These are phyloP conservation scores for Psittacus erithacus DNA, from an alignment of 2,113 vertebrate species.

Conservation along the genomic window DNA sequence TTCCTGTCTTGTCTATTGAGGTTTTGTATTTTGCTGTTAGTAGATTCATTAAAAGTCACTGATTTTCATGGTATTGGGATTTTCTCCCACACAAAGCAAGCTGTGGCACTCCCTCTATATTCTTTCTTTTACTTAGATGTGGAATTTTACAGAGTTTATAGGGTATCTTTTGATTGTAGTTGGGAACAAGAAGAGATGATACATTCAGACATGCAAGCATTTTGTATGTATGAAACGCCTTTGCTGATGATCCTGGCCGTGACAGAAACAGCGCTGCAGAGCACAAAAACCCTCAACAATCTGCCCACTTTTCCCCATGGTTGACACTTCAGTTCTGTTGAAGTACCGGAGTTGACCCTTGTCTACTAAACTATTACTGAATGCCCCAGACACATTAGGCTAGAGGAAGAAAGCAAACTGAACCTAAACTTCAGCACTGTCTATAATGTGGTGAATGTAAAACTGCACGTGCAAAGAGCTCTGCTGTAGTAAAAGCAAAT, in stretches of 20 bases:
- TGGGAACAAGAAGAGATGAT: background rate
- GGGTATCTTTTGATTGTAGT: background rate
- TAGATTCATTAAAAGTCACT: background rate
- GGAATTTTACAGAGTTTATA: background rate
- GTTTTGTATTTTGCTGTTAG: background rate
- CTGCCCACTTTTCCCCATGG: background rate
- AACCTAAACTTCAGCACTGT: background rate
- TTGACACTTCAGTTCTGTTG: background rate
- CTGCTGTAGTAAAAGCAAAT: background rate
- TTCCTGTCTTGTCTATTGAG: background rate
- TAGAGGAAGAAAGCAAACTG: background rate
- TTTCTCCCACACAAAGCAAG: background rate
- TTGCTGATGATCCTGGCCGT: background rate
- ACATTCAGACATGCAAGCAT: background rate
- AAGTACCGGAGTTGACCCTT: background rate
- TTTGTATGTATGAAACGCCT: background rate
- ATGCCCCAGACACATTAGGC: background rate
- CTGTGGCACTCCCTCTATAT: background rate
- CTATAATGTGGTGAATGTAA: background rate
- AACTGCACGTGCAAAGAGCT: background rate
- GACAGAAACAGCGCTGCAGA: background rate
- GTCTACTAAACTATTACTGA: background rate
- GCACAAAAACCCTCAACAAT: background rate
- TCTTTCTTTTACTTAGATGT: background rate
- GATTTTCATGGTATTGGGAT: background rate